A percentile compares a stretch with the other conserved stretches of the same genome.
These are phyloP conservation scores for Pseudochaenichthys georgianus DNA, from an alignment of 2,797 vertebrate species.

Conservation along the genomic window DNA sequence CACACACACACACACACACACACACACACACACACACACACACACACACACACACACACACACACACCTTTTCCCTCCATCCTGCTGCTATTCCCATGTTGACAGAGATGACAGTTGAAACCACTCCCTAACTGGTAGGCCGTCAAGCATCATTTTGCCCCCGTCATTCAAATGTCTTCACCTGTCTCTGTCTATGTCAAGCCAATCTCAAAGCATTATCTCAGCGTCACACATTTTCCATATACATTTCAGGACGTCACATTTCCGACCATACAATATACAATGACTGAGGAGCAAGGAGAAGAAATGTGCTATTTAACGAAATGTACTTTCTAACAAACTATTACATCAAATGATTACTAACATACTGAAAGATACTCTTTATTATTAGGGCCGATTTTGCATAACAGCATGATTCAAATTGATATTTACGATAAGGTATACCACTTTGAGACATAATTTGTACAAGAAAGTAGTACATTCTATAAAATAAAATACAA, in stretches of 20 bases:
- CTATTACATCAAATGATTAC: slow-evolving; percentile 5
- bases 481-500: background rate
- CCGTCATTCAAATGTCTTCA: slow-evolving; percentile 78
- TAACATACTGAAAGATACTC: background rate
- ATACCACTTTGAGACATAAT: background rate
- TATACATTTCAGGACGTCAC: slow-evolving; percentile 53
- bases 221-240: slow-evolving; percentile 60
- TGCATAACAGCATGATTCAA: background rate
- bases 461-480: background rate
- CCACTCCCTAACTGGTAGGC: slow-evolving; percentile 76
- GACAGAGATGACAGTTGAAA: slow-evolving; percentile 79
- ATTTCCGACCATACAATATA: slow-evolving; percentile 23
- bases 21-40: background rate
- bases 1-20: background rate
- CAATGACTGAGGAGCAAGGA: slow-evolving; percentile 13
- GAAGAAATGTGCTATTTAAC: background rate
- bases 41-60: background rate
- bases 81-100: slow-evolving; percentile 66
- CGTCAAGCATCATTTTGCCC: slow-evolving; percentile 77
- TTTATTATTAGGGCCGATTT: background rate
- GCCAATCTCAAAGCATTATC: slow-evolving; percentile 65
- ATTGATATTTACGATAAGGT: background rate
- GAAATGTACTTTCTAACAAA: background rate
- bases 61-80: slow-evolving; percentile 35
- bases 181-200: slow-evolving; percentile 69